Evolutionary conservation across 1,140 invertebrate species (phyloP), one percentile per base, ranked within the genome.

Genomic region (Papilio helenus): DNA sequence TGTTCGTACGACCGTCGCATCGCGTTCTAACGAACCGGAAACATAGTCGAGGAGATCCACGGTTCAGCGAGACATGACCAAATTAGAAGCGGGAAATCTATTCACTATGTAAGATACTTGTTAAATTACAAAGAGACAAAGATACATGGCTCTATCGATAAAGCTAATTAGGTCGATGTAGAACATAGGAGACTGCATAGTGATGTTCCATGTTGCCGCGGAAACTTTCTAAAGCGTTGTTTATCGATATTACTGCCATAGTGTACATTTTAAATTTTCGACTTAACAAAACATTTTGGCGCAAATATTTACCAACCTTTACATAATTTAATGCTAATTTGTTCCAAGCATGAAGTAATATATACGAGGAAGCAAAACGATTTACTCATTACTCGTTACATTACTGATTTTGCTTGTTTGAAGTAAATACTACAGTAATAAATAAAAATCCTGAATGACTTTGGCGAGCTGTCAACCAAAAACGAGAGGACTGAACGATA

Each of bases 1-100:
- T 61, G 58, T 61, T 61, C 58, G 23, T 26, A 26, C 23, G 58
- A 61, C 58, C 58, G 20, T 26, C 58, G 58, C 51, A 55, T 55
- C 23, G 7, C 9, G 10, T 61, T 61, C 58, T 61, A 61, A 61
- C 58, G 20, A 61, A 61, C 58, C 58, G 58, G 58, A 61, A 61
- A 61, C 23, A 26, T 61, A 14, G 23, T 26, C 58, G 58, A 61
- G 58, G 58, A 61, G 58, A 61, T 61, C 58, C 20, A 61, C 20
- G 29, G 55, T 20, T 58, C 20, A 58, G 58, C 3, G 23, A 61
- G 14, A 14, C 58, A 26, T 26, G 20, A 26, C 58, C 58, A 61
- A 61, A 26, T 61, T 61, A 61, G 3, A 61, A 55, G 51, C 58
- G 58, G 58, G 23, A 61, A 23, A 26, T 61, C 20, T 26, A 26